phyloP scores from a whole-genome alignment of 2,113 vertebrate species.

The Genyomyrus donnyi region DNA sequence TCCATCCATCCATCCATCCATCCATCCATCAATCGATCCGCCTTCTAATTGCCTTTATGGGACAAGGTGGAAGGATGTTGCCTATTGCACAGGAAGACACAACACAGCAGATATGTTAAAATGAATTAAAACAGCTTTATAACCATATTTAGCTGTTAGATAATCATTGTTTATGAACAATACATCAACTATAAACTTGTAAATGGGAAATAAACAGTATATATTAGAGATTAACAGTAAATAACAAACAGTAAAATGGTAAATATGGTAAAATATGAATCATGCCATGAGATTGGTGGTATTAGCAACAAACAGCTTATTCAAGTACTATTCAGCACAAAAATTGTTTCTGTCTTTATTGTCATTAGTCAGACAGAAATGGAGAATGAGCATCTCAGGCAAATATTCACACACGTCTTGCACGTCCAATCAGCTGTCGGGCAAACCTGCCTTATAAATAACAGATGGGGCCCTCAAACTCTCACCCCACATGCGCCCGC shows the following conservation, averaged over 20 bases:
- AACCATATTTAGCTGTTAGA: background rate
- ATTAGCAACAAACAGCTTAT: background rate
- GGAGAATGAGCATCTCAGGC: background rate
- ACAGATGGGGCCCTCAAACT: background rate
- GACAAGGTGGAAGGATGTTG: background rate
- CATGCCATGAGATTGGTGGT: background rate
- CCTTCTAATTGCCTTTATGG: background rate
- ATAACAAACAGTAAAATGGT: background rate
- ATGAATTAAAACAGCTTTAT: background rate
- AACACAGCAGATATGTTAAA: background rate
- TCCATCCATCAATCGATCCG: background rate
- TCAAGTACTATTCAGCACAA: background rate
- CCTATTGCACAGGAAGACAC: background rate
- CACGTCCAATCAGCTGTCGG: background rate
- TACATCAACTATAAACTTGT: background rate
- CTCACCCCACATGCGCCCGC: background rate
- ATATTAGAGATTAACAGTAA: background rate
- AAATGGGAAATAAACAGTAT: background rate
- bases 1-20: background rate
- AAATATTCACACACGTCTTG: background rate
- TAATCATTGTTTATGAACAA: background rate
- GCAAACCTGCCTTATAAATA: background rate
- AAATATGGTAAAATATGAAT: background rate
- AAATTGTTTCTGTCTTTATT: background rate
- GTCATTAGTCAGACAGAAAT: background rate